phyloP scores from a whole-genome alignment of 1,140 invertebrate genomes.

The Drosophila prosaltans region DNA sequence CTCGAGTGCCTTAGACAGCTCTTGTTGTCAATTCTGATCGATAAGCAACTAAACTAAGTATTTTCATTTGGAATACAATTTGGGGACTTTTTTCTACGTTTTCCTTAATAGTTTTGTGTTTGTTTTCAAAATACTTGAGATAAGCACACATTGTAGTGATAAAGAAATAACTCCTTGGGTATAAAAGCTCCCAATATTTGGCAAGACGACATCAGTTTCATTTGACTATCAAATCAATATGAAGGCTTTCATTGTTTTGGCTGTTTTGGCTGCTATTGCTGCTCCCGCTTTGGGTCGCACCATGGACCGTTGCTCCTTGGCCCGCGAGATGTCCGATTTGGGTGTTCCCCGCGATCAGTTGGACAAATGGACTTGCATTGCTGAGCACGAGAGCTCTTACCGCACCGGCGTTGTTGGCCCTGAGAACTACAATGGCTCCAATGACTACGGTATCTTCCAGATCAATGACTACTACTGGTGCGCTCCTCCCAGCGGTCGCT shows the following conservation, averaged over 20 bases:
- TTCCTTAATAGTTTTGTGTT: no score
- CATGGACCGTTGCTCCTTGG: no score
- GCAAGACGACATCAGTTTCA: not conserved
- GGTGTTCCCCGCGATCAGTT: no score
- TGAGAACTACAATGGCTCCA: slow-evolving; percentile 50
- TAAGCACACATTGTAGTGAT: slow-evolving; percentile 15
- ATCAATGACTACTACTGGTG: slow-evolving; percentile 75
- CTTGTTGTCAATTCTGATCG: not conserved
- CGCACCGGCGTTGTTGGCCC: slow-evolving; percentile 53
- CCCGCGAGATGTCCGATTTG: no score
- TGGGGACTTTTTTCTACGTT: slow-evolving; percentile 2
- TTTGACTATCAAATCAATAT: no score
- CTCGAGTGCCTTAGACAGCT: not conserved
- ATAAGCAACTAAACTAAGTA: not conserved
- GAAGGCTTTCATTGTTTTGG: no score
- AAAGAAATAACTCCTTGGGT: slow-evolving; percentile 20
- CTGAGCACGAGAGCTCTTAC: slow-evolving; percentile 46
- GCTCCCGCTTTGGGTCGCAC: no score
- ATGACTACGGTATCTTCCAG: slow-evolving; percentile 72
- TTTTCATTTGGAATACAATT: slow-evolving; percentile 13
- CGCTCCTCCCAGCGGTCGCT: slow-evolving; percentile 32
- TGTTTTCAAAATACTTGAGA: slow-evolving; percentile 9
- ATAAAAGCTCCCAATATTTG: slow-evolving; percentile 20
- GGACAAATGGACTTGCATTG: no score
- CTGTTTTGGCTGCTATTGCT: no score